Base-by-base conservation (phyloP, 2,797 vertebrate species). In the Coilia nasus region DNA sequence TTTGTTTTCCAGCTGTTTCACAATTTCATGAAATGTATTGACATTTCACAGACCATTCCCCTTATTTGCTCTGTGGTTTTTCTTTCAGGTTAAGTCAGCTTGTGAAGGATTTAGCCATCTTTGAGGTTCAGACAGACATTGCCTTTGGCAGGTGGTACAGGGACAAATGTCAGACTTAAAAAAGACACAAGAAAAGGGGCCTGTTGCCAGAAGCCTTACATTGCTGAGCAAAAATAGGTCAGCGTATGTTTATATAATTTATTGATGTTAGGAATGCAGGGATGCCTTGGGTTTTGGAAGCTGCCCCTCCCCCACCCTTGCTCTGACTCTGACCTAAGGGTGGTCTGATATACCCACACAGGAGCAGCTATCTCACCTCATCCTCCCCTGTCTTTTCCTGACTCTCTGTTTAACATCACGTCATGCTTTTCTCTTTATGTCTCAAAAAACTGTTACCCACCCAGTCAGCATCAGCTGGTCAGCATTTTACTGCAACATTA, bases 191-290 rank as follows among this genome's bases (percentile, higher is more conserved):
- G 67, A 71, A 71, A 41, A 0, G 71, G 31, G 35, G 31, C 71
- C 7, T 21, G 71, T 78, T 78, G 17, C 7, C 31, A 19, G 71
- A 44, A 78, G 31, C 71, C 19, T 78, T 78, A 35, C 71, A 78
- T 78, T 78, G 31, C 71, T 44, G 71, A 78, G 71, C 71, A 44
- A 44, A 78, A 78, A 78, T 78, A 44, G 71, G 71, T 78, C 71
- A 44, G 71, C 19, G 71, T 44, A 21, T 78, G 71, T 44, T 35
- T 15, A 21, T 44, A 78, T 78, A 15, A 78, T 78, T 44, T 78
- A 78, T 78, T 78, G 71, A 78, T 78, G 35, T 78, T 21, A 7
- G 19, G 71, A 78, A 75, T 35, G 28, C 67, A 75, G 67, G 67
- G 31, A 78, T 78, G 71, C 35, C 71, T 31, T 44, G 6, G 35